Percentiles rank a stretch among this genome's conserved stretches.
phyloP scores from a whole-genome alignment of 1,140 invertebrate genomes.

The Euura saliciscinereae region DNA sequence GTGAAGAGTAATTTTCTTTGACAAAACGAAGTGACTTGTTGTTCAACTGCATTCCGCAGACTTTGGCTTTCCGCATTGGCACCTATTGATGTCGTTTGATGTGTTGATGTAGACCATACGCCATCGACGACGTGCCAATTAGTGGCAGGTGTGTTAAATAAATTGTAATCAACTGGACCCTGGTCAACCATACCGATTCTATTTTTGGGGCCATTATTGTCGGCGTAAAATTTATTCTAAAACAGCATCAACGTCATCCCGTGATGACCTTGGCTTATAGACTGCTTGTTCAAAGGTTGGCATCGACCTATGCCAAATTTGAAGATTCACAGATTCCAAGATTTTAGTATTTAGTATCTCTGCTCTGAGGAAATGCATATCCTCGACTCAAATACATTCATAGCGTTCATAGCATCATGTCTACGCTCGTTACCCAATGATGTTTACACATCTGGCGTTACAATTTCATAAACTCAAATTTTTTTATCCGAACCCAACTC shows the following conservation, averaged over 20 bases:
- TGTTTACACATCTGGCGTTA: background rate
- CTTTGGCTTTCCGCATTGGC: no score
- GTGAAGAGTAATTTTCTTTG: no score
- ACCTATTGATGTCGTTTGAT: no score
- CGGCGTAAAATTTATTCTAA: constrained; percentile 6
- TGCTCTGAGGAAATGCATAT: no score
- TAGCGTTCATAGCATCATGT: background rate
- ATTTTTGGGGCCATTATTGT: constrained; percentile 7
- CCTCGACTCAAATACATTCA: no score
- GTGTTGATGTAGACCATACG: no score
- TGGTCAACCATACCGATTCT: background rate
- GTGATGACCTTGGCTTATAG: background rate
- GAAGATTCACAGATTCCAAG: background rate
- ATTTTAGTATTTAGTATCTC: background rate
- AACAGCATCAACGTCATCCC: background rate
- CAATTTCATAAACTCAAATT: no score
- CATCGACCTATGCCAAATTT: constrained; percentile 8
- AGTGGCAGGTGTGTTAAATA: background rate
- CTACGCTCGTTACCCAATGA: no score
- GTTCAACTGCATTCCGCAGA: no score
- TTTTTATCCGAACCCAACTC: no score
- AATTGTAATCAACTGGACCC: background rate
- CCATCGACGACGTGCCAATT: background rate
- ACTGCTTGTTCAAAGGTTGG: background rate
- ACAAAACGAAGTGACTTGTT: no score